These are phyloP conservation scores for Ryuthela nishihirai DNA, from an alignment of 2,888 invertebrate species.

Conservation along the genomic window DNA sequence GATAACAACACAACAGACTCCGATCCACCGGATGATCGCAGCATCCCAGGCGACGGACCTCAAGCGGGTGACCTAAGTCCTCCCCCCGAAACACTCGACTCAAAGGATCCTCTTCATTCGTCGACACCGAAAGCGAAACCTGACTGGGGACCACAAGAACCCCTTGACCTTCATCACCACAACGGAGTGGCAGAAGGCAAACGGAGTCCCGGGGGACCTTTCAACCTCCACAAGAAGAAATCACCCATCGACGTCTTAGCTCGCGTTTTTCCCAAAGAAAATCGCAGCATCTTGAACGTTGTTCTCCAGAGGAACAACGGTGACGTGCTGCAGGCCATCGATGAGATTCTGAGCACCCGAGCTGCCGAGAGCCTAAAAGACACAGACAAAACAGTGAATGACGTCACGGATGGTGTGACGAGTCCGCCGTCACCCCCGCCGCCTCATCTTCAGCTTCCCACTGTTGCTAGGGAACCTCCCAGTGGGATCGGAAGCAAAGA, in stretches of 20 bases:
- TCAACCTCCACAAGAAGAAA: slow-evolving; percentile 28
- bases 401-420: slow-evolving; percentile 3
- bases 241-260: slow-evolving; percentile 74
- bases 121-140: slow-evolving; percentile 10
- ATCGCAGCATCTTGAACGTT: slow-evolving; percentile 79
- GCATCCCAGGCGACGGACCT: neutral
- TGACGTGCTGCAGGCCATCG: slow-evolving; percentile 89
- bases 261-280: slow-evolving; percentile 82
- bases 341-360: slow-evolving; percentile 62
- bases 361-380: too few relatives aligned
- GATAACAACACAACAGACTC: slow-evolving; percentile 15
- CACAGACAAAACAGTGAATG: slow-evolving; percentile 7
- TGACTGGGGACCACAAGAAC: slow-evolving; percentile 21
- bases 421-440: slow-evolving; percentile 19
- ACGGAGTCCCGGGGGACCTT: slow-evolving; percentile 3
- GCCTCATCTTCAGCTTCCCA: neutral
- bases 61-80: neutral
- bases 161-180: slow-evolving; percentile 22
- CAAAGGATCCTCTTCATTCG: neutral
- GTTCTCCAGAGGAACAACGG: slow-evolving; percentile 78
- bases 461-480: slow-evolving; percentile 2
- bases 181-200: slow-evolving; percentile 15
- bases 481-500: slow-evolving; percentile 1
- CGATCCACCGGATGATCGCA: slow-evolving; percentile 22
- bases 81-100: neutral